Conservation (phyloP, 2,888 invertebrate species). For the Bombylius discolor region DNA sequence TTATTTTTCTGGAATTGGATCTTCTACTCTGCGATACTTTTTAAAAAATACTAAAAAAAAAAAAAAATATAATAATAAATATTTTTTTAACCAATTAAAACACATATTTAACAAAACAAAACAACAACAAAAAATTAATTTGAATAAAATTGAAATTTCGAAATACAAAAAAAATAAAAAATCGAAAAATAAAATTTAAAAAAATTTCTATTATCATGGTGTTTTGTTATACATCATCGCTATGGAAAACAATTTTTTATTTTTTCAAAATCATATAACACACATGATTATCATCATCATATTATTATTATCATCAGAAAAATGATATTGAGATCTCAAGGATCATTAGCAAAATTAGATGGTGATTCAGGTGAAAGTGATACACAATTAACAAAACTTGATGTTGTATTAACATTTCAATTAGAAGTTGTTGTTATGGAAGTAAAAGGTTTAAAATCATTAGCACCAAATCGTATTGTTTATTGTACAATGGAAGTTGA, state of each 20-base stretch:
- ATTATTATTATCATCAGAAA: conserved; percentile 20
- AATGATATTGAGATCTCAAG: conserved; percentile 63
- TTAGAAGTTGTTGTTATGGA: conserved; percentile 98
- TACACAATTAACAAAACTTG: conserved; percentile 91
- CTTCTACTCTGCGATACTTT: too few species aligned
- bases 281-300: not conserved
- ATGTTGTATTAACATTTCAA: conserved; percentile 94
- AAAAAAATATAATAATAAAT: too few species aligned
- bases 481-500: conserved; percentile 99
- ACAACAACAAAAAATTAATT: too few species aligned
- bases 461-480: conserved; percentile 94
- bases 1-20: too few species aligned
- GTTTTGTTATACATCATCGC: too few species aligned
- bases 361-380: conserved; percentile 92
- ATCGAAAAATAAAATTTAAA: too few species aligned
- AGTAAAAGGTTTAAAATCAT: conserved; percentile 92
- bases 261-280: not conserved
- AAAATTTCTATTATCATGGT: not conserved
- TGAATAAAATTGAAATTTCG: too few species aligned
- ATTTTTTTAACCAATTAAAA: too few species aligned
- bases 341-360: conserved; percentile 84
- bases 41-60: too few species aligned
- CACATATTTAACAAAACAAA: too few species aligned
- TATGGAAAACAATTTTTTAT: not conserved
- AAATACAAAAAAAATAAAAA: too few species aligned